Percentiles rank a stretch among this genome's conserved stretches.
phyloP scores from a whole-genome alignment of 2,888 invertebrate genomes.

The Linnaemya tessellans region DNA sequence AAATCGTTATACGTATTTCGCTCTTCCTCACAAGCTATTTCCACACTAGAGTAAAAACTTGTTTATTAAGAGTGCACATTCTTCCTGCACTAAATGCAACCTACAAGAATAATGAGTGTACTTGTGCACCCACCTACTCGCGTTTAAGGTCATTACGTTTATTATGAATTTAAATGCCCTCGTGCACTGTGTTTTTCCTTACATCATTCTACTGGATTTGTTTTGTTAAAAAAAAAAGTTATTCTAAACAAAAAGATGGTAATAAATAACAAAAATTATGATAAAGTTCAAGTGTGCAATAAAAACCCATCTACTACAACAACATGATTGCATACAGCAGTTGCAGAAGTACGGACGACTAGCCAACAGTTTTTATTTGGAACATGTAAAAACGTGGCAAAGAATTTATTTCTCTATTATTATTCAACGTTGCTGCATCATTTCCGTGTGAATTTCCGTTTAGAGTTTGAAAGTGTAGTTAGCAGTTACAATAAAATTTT shows the following conservation, averaged over 20 bases:
- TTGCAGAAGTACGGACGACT: not conserved
- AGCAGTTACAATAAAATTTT: conserved; percentile 19
- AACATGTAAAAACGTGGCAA: conserved; percentile 38
- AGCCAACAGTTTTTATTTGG: not conserved
- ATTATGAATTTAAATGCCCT: too few relatives aligned
- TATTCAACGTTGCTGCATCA: conserved; percentile 74
- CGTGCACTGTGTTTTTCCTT: too few relatives aligned
- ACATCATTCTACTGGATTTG: too few relatives aligned
- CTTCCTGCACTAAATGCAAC: too few relatives aligned
- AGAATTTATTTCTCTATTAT: conserved; percentile 36
- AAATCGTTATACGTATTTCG: too few relatives aligned
- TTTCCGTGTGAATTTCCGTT: conserved; percentile 82
- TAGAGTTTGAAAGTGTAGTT: conserved; percentile 63
- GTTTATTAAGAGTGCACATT: too few relatives aligned
- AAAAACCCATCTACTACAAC: conserved; percentile 17
- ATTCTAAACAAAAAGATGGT: not conserved
- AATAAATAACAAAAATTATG: not conserved
- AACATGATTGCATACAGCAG: not conserved
- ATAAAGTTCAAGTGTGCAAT: not conserved
- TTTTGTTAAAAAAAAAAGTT: not conserved
- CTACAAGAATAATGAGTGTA: too few relatives aligned
- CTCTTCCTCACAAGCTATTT: too few relatives aligned
- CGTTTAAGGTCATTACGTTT: too few relatives aligned
- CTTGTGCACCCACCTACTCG: too few relatives aligned
- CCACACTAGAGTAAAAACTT: too few relatives aligned